Percentiles rank a stretch among this genome's conserved stretches.
Conservation (phyloP, 2,797 vertebrate genomes). For the Heteromormyrus szaboi region DNA sequence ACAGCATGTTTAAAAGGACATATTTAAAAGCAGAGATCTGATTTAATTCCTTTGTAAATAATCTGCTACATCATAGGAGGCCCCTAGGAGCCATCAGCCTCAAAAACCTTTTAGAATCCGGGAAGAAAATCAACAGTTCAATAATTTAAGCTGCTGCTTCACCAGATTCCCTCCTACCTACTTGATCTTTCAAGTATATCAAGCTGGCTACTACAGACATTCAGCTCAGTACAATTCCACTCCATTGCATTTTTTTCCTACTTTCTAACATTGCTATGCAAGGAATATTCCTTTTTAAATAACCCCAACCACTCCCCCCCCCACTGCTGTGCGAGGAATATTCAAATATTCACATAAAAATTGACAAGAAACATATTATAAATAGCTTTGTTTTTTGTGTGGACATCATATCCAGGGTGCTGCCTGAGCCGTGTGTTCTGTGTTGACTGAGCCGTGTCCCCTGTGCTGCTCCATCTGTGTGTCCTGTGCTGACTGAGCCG, state of each 20-base stretch:
- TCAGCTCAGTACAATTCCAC: not conserved
- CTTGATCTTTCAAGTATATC: not conserved
- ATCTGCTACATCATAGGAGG: not conserved
- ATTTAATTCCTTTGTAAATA: not conserved
- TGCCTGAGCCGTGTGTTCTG: too few species aligned
- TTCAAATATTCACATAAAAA: not conserved
- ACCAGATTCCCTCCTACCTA: not conserved
- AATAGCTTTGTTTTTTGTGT: not conserved
- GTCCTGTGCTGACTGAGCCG: too few species aligned
- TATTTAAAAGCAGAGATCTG: not conserved
- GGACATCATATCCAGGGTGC: not conserved
- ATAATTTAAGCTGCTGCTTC: not conserved
- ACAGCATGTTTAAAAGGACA: not conserved
- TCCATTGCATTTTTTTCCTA: not conserved
- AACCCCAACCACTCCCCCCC: not conserved
- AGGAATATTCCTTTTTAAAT: not conserved
- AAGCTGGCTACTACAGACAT: not conserved
- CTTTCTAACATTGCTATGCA: not conserved
- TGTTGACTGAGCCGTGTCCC: too few species aligned
- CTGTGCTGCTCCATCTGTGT: too few species aligned
- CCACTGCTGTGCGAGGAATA: not conserved
- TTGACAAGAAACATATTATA: not conserved
- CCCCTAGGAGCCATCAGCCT: not conserved
- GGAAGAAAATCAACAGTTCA: constrained; percentile 1
- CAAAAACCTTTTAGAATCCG: constrained; percentile 10